A percentile compares a stretch with the other conserved stretches of the same genome.
These are phyloP conservation scores for Augiades crinisus DNA, from an alignment of 2,888 invertebrate species.

Conservation along the genomic window DNA sequence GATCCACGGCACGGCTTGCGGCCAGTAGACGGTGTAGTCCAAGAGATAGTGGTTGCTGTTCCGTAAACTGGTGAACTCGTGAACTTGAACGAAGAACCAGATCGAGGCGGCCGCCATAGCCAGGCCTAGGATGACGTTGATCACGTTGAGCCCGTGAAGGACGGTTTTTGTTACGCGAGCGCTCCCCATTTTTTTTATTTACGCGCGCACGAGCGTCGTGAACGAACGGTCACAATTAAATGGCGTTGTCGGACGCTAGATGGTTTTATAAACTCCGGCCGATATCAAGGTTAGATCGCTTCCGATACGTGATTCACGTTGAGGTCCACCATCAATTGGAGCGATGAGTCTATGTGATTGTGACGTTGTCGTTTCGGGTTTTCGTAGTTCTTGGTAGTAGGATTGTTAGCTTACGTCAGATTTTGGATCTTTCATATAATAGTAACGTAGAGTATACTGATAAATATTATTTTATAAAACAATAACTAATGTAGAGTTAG, in stretches of 20 bases:
- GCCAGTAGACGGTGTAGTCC: conserved; percentile 72
- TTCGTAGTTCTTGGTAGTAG: too few relatives aligned
- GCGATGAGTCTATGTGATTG: conserved; percentile 11
- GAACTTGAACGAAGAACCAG: conserved; percentile 64
- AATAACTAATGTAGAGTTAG: too few relatives aligned
- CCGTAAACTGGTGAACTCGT: conserved; percentile 53
- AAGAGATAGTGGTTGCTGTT: conserved; percentile 65
- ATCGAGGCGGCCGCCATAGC: conserved; percentile 52
- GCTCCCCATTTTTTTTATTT: conserved; percentile 36
- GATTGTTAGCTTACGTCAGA: too few relatives aligned
- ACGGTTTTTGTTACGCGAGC: conserved; percentile 37
- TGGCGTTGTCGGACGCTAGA: conserved; percentile 44
- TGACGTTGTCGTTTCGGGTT: not conserved
- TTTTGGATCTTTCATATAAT: too few relatives aligned
- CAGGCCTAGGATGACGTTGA: conserved; percentile 52
- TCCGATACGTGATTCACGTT: conserved; percentile 36
- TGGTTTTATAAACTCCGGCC: conserved; percentile 44
- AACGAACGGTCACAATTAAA: conserved; percentile 45
- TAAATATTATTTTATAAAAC: too few relatives aligned
- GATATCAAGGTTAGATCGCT: conserved; percentile 35
- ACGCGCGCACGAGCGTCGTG: conserved; percentile 32
- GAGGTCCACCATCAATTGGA: conserved; percentile 28
- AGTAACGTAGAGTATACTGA: too few relatives aligned
- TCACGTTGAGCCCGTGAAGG: conserved; percentile 51
- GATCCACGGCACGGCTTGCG: conserved; percentile 70